Conservation (phyloP, 2,888 invertebrate genomes). For the Lasioglossum vierecki region DNA sequence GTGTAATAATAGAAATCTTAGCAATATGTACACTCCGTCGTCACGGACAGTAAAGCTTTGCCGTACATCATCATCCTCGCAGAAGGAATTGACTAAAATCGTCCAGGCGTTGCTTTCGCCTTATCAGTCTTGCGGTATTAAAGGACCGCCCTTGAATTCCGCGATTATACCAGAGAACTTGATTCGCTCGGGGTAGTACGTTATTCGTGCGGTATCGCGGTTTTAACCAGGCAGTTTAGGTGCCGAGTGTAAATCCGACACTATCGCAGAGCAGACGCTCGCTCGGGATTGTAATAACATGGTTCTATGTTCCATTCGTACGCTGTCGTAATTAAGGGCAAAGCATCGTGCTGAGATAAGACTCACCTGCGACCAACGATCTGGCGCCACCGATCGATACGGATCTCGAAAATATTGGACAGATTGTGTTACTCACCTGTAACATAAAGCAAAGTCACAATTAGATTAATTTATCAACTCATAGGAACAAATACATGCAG, state of each 20-base stretch:
- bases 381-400: slow-evolving; percentile 39
- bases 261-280: slow-evolving; percentile 26
- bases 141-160: neutral
- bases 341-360: slow-evolving; percentile 62
- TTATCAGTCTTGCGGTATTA: slow-evolving; percentile 2
- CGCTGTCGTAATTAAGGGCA: slow-evolving; percentile 41
- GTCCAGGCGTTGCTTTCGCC: neutral
- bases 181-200: neutral
- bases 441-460: slow-evolving; percentile 67
- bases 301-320: neutral
- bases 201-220: slow-evolving; percentile 16
- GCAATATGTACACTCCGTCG: neutral
- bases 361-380: slow-evolving; percentile 67
- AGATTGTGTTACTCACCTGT: slow-evolving; percentile 75
- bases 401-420: slow-evolving; percentile 29
- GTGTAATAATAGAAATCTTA: neutral
- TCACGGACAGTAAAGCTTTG: slow-evolving; percentile 64
- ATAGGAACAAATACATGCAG: neutral
- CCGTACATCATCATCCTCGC: neutral
- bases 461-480: neutral
- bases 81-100: slow-evolving; percentile 1
- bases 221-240: slow-evolving; percentile 15
- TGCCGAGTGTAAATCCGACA: neutral
- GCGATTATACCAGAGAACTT: slow-evolving; percentile 19
- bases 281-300: slow-evolving; percentile 30